Conservation (phyloP, 1,140 invertebrate genomes). For the Calephelis nemesis region DNA sequence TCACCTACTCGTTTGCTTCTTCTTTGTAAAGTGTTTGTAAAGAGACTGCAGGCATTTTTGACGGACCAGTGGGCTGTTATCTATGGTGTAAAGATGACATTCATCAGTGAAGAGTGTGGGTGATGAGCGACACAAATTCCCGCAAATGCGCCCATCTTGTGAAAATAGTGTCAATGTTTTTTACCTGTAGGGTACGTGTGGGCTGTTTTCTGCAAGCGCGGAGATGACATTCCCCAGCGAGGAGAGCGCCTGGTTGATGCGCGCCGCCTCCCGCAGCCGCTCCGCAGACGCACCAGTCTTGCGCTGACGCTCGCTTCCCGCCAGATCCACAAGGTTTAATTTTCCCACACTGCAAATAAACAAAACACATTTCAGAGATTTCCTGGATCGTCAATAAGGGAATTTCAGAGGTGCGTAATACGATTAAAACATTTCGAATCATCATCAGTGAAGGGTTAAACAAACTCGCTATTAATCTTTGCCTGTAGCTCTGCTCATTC, state of each 20-base stretch:
- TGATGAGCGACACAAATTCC: too few relatives aligned
- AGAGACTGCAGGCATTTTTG: too few relatives aligned
- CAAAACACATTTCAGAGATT: neutral
- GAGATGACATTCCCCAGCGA: constrained; percentile 97
- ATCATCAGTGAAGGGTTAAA: too few relatives aligned
- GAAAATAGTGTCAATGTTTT: too few relatives aligned
- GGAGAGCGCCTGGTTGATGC: constrained; percentile 96
- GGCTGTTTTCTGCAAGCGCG: constrained; percentile 92
- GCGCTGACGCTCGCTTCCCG: constrained; percentile 93
- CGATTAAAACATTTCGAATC: neutral
- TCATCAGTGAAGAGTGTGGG: too few relatives aligned
- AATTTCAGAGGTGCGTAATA: neutral
- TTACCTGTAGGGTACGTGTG: constrained; percentile 91
- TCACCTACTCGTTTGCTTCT: too few relatives aligned
- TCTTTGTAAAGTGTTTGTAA: too few relatives aligned
- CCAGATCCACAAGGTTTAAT: constrained; percentile 87
- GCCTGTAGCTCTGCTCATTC: too few relatives aligned
- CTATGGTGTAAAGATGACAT: too few relatives aligned
- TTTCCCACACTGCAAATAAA: constrained; percentile 82
- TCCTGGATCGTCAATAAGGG: neutral
- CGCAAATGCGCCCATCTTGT: too few relatives aligned
- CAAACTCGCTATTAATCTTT: too few relatives aligned
- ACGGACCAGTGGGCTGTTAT: too few relatives aligned
- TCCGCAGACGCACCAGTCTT: constrained; percentile 95
- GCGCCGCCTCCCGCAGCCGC: constrained; percentile 95